Base-by-base conservation (phyloP, 2,888 invertebrate species). In the Oscheius sp. region DNA sequence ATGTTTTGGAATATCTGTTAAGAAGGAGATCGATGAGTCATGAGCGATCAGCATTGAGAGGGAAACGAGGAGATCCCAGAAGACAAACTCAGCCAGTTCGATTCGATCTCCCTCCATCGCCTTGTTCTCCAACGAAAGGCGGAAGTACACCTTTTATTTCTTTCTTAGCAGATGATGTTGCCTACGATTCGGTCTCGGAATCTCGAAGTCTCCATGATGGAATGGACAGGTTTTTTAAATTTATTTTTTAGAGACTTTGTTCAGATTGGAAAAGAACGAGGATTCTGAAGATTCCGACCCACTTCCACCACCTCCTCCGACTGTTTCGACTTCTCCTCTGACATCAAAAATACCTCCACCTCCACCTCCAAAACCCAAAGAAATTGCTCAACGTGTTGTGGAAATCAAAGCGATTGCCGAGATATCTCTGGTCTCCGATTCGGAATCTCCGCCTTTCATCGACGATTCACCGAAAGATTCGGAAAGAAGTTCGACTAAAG, bases 31-130 rank as follows among this genome's bases (percentile, higher is more conserved):
- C 82, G 5, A 63, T 82, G 61, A 76, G 82, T 37, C 79, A 80
- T 3, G 85, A 85, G 33, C 70, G 82, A 23, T 64, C 71, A 5
- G 69, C 76, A n/a, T 48, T 71, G 6, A 70, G 73, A 37, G 64
- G 69, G 2, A 73, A 71, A 42, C 64, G 87, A 81, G 69, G 87
- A 84, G 78, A 88, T 86, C 78, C 87, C 82, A 17, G 88, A 86
- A 73, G 83, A 75, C 67, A 81, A 85, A 71, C 87, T 79, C 82
- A 85, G 80, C 72, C 83, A 77, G 73, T 88, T 10, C 86, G 80
- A 25, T 75, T 83, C 55, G 75, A 79, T 46, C 67, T 78, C 2
- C 80, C 82, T 8, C 76, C 79, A 3, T 57, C 68, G 3, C 73
- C 75, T 5, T 73, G 71, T 25, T 72, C 75, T 50, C 72, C 74